A percentile compares a stretch with the other conserved stretches of the same genome.
These are phyloP conservation scores for Bombus soroeensis DNA, from an alignment of 1,140 invertebrate genomes.

Conservation along the genomic window DNA sequence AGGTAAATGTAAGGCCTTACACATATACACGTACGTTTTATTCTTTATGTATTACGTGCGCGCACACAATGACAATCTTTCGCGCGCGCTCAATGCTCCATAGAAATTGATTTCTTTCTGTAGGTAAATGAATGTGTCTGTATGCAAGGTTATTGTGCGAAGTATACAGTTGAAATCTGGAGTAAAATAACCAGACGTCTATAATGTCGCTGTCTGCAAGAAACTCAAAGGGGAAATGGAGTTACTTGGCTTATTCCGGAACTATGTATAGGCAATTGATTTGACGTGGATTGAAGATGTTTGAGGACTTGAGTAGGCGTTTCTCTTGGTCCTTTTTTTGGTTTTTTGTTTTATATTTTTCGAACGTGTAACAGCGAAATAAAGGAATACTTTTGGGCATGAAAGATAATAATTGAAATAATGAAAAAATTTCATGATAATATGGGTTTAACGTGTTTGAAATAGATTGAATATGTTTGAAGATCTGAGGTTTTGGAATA, in stretches of 20 bases:
- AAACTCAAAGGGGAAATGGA: too few species aligned
- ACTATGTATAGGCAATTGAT: not conserved
- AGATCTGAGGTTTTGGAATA: too few species aligned
- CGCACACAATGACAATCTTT: not conserved
- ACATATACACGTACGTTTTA: not conserved
- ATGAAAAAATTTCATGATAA: too few species aligned
- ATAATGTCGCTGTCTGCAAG: not conserved
- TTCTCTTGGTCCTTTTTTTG: too few species aligned
- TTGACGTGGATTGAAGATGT: not conserved
- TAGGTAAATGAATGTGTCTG: too few species aligned
- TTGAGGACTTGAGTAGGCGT: not conserved
- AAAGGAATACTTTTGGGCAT: too few species aligned
- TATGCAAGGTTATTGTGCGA: not conserved
- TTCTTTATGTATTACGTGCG: not conserved
- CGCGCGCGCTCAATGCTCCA: not conserved
- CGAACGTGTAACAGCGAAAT: too few species aligned
- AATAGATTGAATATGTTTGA: too few species aligned
- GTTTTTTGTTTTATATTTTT: too few species aligned
- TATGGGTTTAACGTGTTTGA: too few species aligned
- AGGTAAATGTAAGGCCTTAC: not conserved
- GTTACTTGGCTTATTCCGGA: not conserved
- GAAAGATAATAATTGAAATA: too few species aligned
- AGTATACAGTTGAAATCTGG: too few species aligned
- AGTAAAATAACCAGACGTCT: not conserved
- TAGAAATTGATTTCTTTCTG: constrained; percentile 9